phyloP scores from a whole-genome alignment of 2,797 vertebrate genomes.

The Falco columbarius region DNA sequence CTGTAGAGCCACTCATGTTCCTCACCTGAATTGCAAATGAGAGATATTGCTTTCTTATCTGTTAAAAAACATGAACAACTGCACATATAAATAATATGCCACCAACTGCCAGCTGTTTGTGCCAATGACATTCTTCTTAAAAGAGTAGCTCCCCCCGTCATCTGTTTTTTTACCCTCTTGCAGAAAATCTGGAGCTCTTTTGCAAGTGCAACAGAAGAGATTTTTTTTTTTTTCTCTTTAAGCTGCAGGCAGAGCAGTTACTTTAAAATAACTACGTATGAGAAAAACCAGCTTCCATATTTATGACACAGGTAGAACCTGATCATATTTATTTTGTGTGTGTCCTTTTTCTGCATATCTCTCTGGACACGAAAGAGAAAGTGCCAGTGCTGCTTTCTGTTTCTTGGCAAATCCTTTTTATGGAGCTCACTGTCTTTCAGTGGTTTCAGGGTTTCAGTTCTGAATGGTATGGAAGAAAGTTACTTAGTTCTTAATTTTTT shows the following conservation, averaged over 20 bases:
- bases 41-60: slow-evolving; percentile 47
- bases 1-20: neutral
- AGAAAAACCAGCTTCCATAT: neutral
- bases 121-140: slow-evolving; percentile 46
- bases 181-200: slow-evolving; percentile 20
- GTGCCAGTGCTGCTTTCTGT: neutral
- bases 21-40: slow-evolving; percentile 53
- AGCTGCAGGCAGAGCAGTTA: neutral
- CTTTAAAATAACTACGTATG: neutral
- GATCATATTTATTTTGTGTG: neutral
- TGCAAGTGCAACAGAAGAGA: neutral
- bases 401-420: neutral
- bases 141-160: slow-evolving; percentile 13
- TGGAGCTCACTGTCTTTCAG: neutral
- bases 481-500: rapidly evolving
- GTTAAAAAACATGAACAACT: slow-evolving; percentile 39
- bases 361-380: neutral
- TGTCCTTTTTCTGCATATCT: neutral
- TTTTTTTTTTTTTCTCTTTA: neutral
- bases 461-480: neutral
- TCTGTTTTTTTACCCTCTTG: slow-evolving; percentile 4
- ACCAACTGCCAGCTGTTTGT: slow-evolving; percentile 59
- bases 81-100: slow-evolving; percentile 48
- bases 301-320: neutral
- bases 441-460: neutral